phyloP scores from a whole-genome alignment of 2,797 vertebrate species.

The Takifugu ocellatus region DNA sequence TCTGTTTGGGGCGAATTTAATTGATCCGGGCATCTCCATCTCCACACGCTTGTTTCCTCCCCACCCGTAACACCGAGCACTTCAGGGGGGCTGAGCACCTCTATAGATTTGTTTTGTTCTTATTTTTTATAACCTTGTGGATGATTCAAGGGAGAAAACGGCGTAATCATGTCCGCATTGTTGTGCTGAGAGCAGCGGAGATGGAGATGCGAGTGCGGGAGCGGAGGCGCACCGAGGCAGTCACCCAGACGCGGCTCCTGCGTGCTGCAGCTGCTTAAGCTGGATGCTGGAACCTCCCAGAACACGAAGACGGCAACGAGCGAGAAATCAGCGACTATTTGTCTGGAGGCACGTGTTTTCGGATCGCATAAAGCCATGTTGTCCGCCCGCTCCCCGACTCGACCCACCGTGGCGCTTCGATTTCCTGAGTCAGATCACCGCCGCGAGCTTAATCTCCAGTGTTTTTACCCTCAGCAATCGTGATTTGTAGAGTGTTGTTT shows the following conservation, averaged over 20 bases:
- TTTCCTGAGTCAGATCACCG: constrained; percentile 10
- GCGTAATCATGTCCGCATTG: constrained; percentile 50
- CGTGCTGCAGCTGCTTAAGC: constrained; percentile 60
- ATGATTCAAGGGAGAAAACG: constrained; percentile 13
- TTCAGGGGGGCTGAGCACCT: not conserved
- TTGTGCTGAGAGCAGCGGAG: constrained; percentile 40
- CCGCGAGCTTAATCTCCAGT: not conserved
- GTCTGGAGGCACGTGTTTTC: constrained; percentile 43
- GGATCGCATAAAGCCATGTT: constrained; percentile 36
- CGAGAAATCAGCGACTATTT: constrained; percentile 30
- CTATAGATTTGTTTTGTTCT: not conserved
- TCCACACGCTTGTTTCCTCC: constrained; percentile 20
- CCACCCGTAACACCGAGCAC: constrained; percentile 2
- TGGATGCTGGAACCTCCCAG: constrained; percentile 17
- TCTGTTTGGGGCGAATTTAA: constrained; percentile 51
- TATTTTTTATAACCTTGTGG: not conserved
- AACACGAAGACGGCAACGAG: constrained; percentile 23
- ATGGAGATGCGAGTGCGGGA: constrained; percentile 45
- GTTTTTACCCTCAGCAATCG: too few relatives aligned
- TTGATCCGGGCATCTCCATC: constrained; percentile 51
- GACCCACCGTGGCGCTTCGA: constrained; percentile 21
- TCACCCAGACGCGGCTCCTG: constrained; percentile 39
- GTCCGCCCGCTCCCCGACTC: constrained; percentile 15
- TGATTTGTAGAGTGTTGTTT: too few relatives aligned
- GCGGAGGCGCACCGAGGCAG: constrained; percentile 54